A percentile compares a stretch with the other conserved stretches of the same genome.
These are phyloP conservation scores for Ornithoptera priamus DNA, from an alignment of 2,888 invertebrate genomes.

Conservation along the genomic window DNA sequence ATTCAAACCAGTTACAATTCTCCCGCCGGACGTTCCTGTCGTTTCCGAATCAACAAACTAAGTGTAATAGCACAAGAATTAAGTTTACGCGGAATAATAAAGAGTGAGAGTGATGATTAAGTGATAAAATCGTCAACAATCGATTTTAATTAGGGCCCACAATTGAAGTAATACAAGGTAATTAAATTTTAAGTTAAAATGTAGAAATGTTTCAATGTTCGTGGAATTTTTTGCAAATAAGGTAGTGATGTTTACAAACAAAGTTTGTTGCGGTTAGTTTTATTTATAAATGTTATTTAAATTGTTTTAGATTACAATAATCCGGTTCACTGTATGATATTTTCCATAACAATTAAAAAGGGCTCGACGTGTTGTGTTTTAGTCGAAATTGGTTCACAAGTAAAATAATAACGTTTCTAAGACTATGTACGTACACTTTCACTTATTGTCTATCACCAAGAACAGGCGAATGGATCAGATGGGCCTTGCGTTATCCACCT, in stretches of 20 bases:
- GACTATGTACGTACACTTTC: slow-evolving; percentile 51
- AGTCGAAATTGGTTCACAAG: slow-evolving; percentile 17
- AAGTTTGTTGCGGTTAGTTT: neutral
- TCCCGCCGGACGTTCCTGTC: slow-evolving; percentile 47
- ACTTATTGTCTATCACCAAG: slow-evolving; percentile 49
- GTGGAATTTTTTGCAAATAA: neutral
- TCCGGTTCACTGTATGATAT: neutral
- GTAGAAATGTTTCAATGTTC: neutral
- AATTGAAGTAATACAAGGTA: slow-evolving; percentile 7
- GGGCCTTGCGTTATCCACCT: slow-evolving; percentile 63
- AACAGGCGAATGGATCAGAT: slow-evolving; percentile 63
- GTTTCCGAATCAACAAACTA: slow-evolving; percentile 35
- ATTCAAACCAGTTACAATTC: slow-evolving; percentile 58
- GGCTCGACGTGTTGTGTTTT: neutral
- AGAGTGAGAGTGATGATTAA: slow-evolving; percentile 61
- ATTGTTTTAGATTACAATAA: neutral
- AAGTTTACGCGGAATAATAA: slow-evolving; percentile 42
- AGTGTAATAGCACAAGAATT: slow-evolving; percentile 46
- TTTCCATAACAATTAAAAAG: neutral
- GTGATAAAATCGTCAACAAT: slow-evolving; percentile 52
- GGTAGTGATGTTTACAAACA: slow-evolving; percentile 13
- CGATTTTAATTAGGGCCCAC: neutral
- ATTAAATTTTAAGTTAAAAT: neutral
- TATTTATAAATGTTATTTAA: neutral
- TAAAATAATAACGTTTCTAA: slow-evolving; percentile 19